Percentiles rank a stretch among this genome's conserved stretches.
Conservation (phyloP, 1,140 invertebrate species). For the Diabrotica undecimpunctata region DNA sequence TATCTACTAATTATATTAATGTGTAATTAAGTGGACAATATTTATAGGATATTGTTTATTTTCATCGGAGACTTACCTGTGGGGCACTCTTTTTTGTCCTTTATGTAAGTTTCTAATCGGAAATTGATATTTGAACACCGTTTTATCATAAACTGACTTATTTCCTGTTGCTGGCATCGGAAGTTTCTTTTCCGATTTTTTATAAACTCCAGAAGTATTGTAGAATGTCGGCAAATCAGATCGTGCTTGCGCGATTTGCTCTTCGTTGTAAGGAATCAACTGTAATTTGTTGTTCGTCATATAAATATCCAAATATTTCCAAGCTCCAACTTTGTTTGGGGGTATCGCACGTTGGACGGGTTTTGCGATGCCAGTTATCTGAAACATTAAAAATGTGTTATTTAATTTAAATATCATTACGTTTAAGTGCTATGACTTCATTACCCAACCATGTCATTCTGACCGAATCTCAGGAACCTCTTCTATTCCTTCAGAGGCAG, state of each 20-base stretch:
- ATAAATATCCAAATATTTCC: constrained; percentile 44
- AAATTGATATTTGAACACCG: constrained; percentile 12
- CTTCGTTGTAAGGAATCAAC: constrained; percentile 35
- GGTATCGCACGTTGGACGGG: constrained; percentile 40
- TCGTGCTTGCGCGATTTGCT: constrained; percentile 35
- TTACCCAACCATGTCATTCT: background rate
- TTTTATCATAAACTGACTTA: constrained; percentile 22
- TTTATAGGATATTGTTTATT: too few species aligned
- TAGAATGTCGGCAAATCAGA: constrained; percentile 44
- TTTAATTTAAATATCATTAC: background rate
- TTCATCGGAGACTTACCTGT: constrained; percentile 28
- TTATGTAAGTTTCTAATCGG: constrained; percentile 23
- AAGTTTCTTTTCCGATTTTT: constrained; percentile 19
- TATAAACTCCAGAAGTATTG: constrained; percentile 34
- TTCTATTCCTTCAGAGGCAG: too few species aligned
- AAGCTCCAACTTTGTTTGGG: constrained; percentile 37
- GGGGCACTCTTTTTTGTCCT: constrained; percentile 27
- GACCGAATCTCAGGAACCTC: too few species aligned
- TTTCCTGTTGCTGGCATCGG: constrained; percentile 18
- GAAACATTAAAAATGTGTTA: background rate
- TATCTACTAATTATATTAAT: too few species aligned
- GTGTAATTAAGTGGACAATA: too few species aligned
- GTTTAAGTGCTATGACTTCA: background rate
- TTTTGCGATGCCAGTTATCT: constrained; percentile 36
- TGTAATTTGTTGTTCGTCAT: constrained; percentile 39